Evolutionary conservation across 2,888 invertebrate genomes (phyloP).

Genomic region (Belgica antarctica): DNA sequence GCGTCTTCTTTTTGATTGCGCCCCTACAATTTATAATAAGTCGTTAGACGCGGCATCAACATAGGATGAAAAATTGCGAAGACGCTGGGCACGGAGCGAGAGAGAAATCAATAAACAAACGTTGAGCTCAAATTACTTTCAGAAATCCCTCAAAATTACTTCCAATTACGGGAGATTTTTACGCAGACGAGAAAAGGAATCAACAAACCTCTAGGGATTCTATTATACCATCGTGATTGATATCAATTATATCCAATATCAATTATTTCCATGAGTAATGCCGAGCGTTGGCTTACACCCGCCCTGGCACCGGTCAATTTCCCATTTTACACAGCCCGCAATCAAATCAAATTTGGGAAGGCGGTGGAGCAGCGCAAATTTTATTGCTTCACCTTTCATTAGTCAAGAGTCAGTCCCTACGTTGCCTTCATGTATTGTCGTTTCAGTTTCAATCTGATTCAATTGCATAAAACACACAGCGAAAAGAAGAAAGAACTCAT

Average conservation of each 20-base stretch:
- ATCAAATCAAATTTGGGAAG: constrained; percentile 9
- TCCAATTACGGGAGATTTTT: constrained; percentile 39
- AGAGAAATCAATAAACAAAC: constrained; percentile 1
- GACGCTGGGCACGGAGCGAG: no score
- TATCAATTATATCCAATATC: constrained; percentile 42
- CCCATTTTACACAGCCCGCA: constrained; percentile 6
- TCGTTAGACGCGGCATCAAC: neutral
- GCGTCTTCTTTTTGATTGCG: neutral
- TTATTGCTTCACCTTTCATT: constrained; percentile 42
- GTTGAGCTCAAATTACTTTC: constrained; percentile 7
- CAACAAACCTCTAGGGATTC: neutral
- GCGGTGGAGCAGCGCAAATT: constrained; percentile 19
- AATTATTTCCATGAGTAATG: constrained; percentile 30
- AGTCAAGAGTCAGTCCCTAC: neutral
- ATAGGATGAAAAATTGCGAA: neutral
- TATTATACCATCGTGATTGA: constrained; percentile 40
- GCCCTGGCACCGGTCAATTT: neutral
- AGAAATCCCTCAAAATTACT: constrained; percentile 40
- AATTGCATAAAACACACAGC: constrained; percentile 21
- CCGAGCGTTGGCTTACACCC: constrained; percentile 26
- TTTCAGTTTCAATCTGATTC: neutral
- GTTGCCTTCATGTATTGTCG: neutral
- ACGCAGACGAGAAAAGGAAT: constrained; percentile 7
- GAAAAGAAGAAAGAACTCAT: neutral
- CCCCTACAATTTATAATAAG: neutral